phyloP scores from a whole-genome alignment of 2,113 vertebrate species.

The Grallaria varia region DNA sequence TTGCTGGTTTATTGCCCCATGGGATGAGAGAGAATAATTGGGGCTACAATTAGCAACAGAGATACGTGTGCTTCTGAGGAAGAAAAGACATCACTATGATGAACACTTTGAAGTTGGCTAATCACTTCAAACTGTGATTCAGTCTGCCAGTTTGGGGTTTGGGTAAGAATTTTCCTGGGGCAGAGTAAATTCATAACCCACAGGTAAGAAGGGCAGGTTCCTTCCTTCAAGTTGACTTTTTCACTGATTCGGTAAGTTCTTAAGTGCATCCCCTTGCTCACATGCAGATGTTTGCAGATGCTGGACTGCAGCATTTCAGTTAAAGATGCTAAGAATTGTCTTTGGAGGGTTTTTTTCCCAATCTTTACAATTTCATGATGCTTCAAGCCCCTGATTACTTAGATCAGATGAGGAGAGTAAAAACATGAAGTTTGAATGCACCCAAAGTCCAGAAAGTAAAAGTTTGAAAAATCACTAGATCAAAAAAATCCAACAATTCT shows the following conservation, averaged over 20 bases:
- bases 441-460: not conserved
- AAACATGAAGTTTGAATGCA: not conserved
- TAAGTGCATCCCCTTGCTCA: not conserved
- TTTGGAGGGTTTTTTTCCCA: not conserved
- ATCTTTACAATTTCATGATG: not conserved
- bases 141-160: not conserved
- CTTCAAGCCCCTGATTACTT: not conserved
- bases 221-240: not conserved
- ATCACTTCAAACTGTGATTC: not conserved
- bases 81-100: not conserved
- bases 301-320: not conserved
- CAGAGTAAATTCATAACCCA: not conserved
- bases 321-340: not conserved
- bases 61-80: slow-evolving; percentile 7
- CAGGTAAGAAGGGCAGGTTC: not conserved
- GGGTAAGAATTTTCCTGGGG: not conserved
- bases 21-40: slow-evolving; percentile 42
- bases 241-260: not conserved
- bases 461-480: not conserved
- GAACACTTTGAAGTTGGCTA: not conserved
- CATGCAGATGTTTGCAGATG: not conserved
- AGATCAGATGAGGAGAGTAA: not conserved
- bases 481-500: not conserved
- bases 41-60: slow-evolving; percentile 49
- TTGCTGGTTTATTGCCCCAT: not conserved